These are phyloP conservation scores for Ameiurus melas DNA, from an alignment of 2,113 vertebrate genomes.

Conservation along the genomic window DNA sequence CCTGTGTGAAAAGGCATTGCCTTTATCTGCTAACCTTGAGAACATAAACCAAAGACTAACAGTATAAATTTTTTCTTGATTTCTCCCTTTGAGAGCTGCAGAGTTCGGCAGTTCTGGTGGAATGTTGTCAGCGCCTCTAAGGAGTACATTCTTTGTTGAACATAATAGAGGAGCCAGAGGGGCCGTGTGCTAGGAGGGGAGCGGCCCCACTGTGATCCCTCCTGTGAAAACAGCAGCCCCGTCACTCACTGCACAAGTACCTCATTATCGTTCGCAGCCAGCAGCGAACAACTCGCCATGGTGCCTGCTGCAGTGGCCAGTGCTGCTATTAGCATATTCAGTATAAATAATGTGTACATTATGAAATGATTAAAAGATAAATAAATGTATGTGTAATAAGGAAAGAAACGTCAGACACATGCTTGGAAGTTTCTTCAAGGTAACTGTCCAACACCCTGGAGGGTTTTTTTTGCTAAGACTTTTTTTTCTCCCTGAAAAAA, in stretches of 20 bases:
- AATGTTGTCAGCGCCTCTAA: conserved; percentile 53
- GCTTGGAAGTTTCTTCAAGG: conserved; percentile 65
- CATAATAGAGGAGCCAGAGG: conserved; percentile 52
- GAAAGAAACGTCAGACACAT: conserved; percentile 41
- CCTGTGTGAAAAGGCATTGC: conserved; percentile 18
- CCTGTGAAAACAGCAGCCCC: conserved; percentile 54
- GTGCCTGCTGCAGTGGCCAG: conserved; percentile 26
- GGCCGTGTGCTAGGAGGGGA: conserved; percentile 47
- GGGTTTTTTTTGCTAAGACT: conserved; percentile 65
- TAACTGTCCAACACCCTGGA: conserved; percentile 64
- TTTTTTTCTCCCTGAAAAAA: conserved; percentile 50
- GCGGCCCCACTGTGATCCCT: conserved; percentile 46
- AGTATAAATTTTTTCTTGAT: conserved; percentile 28
- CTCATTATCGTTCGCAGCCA: conserved; percentile 46
- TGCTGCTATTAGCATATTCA: conserved; percentile 27
- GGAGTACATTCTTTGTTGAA: conserved; percentile 52
- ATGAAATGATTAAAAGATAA: neutral
- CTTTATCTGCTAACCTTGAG: conserved; percentile 37
- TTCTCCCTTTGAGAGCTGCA: conserved; percentile 41
- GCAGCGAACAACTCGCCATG: conserved; percentile 40
- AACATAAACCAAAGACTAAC: conserved; percentile 32
- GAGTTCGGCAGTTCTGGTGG: conserved; percentile 46
- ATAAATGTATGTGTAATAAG: conserved; percentile 15
- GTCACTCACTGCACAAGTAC: conserved; percentile 50
- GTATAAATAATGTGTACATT: conserved; percentile 29